Evolutionary conservation across 2,888 invertebrate species (phyloP).

Genomic region (Scaptomyza flava): DNA sequence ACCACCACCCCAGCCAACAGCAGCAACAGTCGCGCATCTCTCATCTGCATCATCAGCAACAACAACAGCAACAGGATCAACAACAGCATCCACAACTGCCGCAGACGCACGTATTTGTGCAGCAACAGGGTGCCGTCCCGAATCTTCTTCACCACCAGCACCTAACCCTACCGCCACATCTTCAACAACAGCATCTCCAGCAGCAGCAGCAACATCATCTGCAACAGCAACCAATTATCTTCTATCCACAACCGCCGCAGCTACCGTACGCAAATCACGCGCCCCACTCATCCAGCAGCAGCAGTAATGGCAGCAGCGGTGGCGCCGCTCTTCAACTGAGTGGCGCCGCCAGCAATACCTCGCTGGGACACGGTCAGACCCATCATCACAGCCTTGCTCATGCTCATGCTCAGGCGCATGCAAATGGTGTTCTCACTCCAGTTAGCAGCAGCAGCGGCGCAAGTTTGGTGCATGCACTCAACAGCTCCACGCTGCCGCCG

Average conservation of each 20-base stretch:
- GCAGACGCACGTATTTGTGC: conserved; percentile 59
- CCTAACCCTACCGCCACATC: conserved; percentile 58
- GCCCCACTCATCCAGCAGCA: conserved; percentile 55
- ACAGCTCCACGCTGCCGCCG: conserved; percentile 47
- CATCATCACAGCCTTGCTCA: conserved; percentile 41
- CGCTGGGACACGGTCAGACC: conserved; percentile 54
- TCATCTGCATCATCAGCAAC: conserved; percentile 44
- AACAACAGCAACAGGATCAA: conserved; percentile 42
- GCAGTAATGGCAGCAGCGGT: conserved; percentile 64
- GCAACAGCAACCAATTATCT: conserved; percentile 50
- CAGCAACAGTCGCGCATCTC: conserved; percentile 50
- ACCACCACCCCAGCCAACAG: conserved; percentile 59
- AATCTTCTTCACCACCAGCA: conserved; percentile 58
- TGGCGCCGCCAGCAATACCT: conserved; percentile 69
- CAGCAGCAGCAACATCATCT: conserved; percentile 40
- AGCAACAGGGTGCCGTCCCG: conserved; percentile 31
- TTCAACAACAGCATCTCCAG: conserved; percentile 31
- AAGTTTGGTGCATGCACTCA: conserved; percentile 53
- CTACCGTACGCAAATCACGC: conserved; percentile 43
- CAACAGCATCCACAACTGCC: conserved; percentile 35
- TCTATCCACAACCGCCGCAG: conserved; percentile 49
- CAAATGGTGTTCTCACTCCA: conserved; percentile 50
- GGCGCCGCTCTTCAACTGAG: conserved; percentile 67
- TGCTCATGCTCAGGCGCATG: conserved; percentile 40
- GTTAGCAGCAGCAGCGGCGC: conserved; percentile 46